phyloP scores from a whole-genome alignment of 2,797 vertebrate genomes.

The Varecia variegata region DNA sequence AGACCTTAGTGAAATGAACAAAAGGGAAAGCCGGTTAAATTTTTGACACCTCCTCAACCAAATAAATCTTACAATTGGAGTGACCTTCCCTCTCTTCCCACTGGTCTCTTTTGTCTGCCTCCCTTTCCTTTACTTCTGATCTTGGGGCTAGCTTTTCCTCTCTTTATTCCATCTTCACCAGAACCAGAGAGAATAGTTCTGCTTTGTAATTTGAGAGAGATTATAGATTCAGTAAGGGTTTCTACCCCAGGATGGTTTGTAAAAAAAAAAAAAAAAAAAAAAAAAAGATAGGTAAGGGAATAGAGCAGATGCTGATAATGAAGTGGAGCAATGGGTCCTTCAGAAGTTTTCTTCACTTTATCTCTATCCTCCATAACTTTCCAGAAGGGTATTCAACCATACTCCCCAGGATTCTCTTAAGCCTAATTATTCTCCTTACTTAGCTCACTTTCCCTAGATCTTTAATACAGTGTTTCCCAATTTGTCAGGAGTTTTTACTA shows the following conservation, averaged over 20 bases:
- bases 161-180: not conserved
- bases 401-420: not conserved
- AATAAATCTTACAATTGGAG: not conserved
- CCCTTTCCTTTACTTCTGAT: not conserved
- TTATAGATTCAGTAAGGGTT: constrained; percentile 20
- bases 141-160: not conserved
- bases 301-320: not conserved
- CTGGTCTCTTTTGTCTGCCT: not conserved
- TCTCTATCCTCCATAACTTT: not conserved
- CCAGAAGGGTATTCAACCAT: not conserved
- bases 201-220: not conserved
- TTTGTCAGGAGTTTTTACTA: constrained; percentile 3
- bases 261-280: not conserved
- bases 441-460: not conserved
- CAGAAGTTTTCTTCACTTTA: not conserved
- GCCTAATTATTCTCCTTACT: not conserved
- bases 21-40: constrained; percentile 83
- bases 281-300: not conserved
- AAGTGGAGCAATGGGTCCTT: not conserved
- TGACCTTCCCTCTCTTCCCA: not conserved
- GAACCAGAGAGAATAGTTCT: constrained; percentile 16
- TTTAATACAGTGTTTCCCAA: constrained; percentile 6
- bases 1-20: constrained; percentile 78
- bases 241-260: not conserved
- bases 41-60: constrained; percentile 80